Evolutionary conservation across 1,140 invertebrate genomes (phyloP), one percentile per base, ranked within the genome.

Genomic region (Drosophila tani): DNA sequence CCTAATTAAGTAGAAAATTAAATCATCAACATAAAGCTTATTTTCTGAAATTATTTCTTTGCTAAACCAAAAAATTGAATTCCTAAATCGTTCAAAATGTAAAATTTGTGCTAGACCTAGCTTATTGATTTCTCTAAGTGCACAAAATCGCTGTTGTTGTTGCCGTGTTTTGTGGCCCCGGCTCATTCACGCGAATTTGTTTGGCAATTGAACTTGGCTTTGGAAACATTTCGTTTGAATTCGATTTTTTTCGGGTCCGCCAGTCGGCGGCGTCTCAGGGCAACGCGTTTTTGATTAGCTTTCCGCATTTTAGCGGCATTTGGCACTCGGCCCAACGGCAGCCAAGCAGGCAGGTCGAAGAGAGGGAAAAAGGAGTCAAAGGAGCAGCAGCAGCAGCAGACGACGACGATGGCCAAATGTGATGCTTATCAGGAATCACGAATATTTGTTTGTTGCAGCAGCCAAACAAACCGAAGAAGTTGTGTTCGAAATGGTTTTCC

Each of bases 251-350:
- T 78, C 41, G 24, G 59, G 74, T 59, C 81, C 65, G 45, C 41
- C 59, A 60, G 32, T 60, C 67, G 64, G 40, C 80, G 66, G 57
- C 75, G 68, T 64, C 64, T 69, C 47, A 53, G 67, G 69, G 82
- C 85, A 81, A 91, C 88, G 90, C 91, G 91, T 92, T 92, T 92
- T 91, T 92, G 91, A 92, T 91, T 92, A 91, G 86, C 81, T 92
- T 91, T 85, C 83, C 86, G 91, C 91, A 91, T 85, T 91, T 87
- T 82, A 86, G 74, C 82, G 75, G 86, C 85, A 79, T 81, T 83
- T 87, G 84, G 76, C 78, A 80, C 77, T 80, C 76, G 50, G 64
- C 38, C 40, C 32, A 35, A 35, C 32, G 32, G 32, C 32, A 43
- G 46, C n/a, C 15, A 17, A 41, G 32, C 73, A 41, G 35, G 58